Evolutionary conservation across 2,797 vertebrate species (phyloP).

Genomic region (Gastrophryne carolinensis): DNA sequence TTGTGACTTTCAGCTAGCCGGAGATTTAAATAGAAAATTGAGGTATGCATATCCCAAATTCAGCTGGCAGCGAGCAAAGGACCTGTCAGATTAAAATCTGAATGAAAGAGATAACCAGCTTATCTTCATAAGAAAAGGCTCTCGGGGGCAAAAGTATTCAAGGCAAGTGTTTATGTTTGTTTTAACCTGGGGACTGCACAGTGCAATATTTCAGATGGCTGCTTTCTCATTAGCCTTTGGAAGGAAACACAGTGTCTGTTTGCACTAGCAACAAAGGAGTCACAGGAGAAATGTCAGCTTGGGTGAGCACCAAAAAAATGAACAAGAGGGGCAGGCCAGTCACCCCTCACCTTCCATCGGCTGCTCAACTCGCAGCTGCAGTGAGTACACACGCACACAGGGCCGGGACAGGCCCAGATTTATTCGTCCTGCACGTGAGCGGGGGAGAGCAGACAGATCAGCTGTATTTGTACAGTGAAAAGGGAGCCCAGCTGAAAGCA

Average conservation of each 20-base stretch:
- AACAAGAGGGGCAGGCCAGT: conserved; percentile 61
- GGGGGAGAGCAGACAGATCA: conserved; percentile 76
- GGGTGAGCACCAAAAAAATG: conserved; percentile 61
- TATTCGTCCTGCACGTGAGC: conserved; percentile 85
- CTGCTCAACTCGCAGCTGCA: conserved; percentile 63
- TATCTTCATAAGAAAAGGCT: conserved; percentile 83
- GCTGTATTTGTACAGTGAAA: conserved; percentile 94
- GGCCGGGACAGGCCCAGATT: conserved; percentile 54
- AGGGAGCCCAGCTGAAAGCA: conserved; percentile 59
- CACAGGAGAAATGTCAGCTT: conserved; percentile 46
- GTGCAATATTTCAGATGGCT: conserved; percentile 64
- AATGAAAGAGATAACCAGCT: conserved; percentile 91
- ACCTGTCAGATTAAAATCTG: conserved; percentile 96
- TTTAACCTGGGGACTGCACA: conserved; percentile 81
- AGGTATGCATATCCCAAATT: conserved; percentile 75
- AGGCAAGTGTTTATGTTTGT: conserved; percentile 82
- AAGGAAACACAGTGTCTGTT: conserved; percentile 50
- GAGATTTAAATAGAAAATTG: conserved; percentile 68
- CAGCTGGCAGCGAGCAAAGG: conserved; percentile 87
- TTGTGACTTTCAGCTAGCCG: conserved; percentile 54
- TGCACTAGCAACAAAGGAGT: conserved; percentile 62
- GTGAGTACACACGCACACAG: conserved; percentile 14
- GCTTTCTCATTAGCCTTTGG: conserved; percentile 47
- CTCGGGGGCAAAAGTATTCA: conserved; percentile 67
- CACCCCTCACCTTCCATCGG: conserved; percentile 55